A percentile compares a stretch with the other conserved stretches of the same genome.
Conservation (phyloP, 92 coral and sea anemone genomes). For the Epizoanthus fatuus region DNA sequence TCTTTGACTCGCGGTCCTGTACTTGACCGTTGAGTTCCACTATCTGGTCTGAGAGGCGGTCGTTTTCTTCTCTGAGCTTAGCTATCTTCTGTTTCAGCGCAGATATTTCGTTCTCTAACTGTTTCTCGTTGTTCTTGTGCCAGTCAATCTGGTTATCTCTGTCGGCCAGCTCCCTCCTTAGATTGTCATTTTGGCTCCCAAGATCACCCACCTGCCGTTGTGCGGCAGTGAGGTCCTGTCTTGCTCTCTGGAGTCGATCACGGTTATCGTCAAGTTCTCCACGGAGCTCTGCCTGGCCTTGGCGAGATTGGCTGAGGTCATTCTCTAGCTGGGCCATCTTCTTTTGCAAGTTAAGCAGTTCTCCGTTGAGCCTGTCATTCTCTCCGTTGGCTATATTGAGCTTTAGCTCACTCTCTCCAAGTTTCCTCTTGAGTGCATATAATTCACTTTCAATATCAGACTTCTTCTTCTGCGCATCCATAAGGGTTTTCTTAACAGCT, state of each 20-base stretch:
- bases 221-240: constrained; percentile 72
- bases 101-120: constrained; percentile 86
- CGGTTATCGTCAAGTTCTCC: constrained; percentile 82
- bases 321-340: constrained; percentile 80
- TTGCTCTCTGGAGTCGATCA: constrained; percentile 70
- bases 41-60: constrained; percentile 80
- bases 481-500: constrained; percentile 65
- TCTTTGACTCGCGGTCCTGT: constrained; percentile 89
- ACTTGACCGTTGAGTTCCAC: constrained; percentile 78
- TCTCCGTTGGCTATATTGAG: constrained; percentile 77
- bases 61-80: constrained; percentile 86
- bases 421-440: constrained; percentile 79
- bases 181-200: constrained; percentile 51
- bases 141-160: constrained; percentile 85
- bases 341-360: constrained; percentile 89
- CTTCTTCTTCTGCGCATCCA: constrained; percentile 84
- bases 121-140: constrained; percentile 88
- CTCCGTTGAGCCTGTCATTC: constrained; percentile 88
- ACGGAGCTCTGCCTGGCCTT: constrained; percentile 86
- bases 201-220: constrained; percentile 79
- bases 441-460: constrained; percentile 84
- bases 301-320: constrained; percentile 83
- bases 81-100: constrained; percentile 88
- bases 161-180: constrained; percentile 79
- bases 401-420: constrained; percentile 79